phyloP scores from a whole-genome alignment of 2,888 invertebrate genomes.

The Pterostichus madidus region DNA sequence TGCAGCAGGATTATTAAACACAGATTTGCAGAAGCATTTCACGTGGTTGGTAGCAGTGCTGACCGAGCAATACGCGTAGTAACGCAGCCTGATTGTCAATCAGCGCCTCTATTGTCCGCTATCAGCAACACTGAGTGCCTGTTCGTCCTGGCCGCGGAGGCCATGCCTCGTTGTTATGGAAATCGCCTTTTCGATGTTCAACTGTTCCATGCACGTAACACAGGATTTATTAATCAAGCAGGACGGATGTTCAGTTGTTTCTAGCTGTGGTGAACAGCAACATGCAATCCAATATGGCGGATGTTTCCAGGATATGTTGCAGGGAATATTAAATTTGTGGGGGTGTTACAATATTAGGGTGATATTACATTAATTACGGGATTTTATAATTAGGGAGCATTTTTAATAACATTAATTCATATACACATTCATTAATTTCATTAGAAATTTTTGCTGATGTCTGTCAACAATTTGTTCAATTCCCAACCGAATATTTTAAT shows the following conservation, averaged over 20 bases:
- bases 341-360: too few species aligned
- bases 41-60: not conserved
- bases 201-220: not conserved
- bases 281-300: too few species aligned
- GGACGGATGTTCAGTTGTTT: not conserved
- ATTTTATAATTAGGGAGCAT: too few species aligned
- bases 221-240: conserved; percentile 35
- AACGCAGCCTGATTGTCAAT: conserved; percentile 41
- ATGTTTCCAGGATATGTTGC: too few species aligned
- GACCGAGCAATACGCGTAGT: conserved; percentile 7
- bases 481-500: too few species aligned
- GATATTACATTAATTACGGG: too few species aligned
- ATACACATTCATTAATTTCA: too few species aligned
- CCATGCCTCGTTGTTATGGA: conserved; percentile 29
- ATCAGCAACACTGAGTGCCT: conserved; percentile 29
- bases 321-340: too few species aligned
- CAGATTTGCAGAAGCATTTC: conserved; percentile 3
- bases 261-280: too few species aligned
- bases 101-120: conserved; percentile 37
- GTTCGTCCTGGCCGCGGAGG: not conserved
- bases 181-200: conserved; percentile 12
- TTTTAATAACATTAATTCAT: too few species aligned
- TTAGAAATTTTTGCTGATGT: too few species aligned
- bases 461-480: too few species aligned
- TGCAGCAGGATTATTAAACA: not conserved